Conservation (phyloP, 2,113 vertebrate species). For the Nannobrachium achirus region DNA sequence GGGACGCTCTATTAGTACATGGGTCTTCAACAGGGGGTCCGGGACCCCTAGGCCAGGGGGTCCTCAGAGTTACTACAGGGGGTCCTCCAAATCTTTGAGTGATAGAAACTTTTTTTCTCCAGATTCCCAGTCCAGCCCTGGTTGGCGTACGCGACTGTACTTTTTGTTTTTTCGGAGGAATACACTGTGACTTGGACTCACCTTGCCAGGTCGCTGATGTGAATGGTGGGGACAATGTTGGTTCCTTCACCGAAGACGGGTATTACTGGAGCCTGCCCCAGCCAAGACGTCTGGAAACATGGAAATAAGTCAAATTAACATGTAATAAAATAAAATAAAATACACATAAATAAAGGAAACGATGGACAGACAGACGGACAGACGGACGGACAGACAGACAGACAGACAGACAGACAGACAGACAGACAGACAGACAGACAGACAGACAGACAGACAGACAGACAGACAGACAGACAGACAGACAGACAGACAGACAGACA, state of each 20-base stretch:
- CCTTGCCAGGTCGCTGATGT: conserved; percentile 89
- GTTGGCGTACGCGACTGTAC: too few species aligned
- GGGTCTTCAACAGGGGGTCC: too few species aligned
- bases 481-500: neutral
- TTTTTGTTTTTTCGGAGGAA: neutral
- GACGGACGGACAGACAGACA: neutral
- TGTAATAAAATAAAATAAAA: neutral
- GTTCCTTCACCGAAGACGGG: conserved; percentile 87
- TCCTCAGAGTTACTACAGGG: too few species aligned
- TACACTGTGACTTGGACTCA: conserved; percentile 58
- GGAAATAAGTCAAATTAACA: neutral
- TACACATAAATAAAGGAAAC: too few species aligned
- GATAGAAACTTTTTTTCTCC: too few species aligned
- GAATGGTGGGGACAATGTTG: conserved; percentile 89
- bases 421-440: neutral
- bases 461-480: too few species aligned
- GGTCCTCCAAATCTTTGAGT: too few species aligned
- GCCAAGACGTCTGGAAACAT: conserved; percentile 82
- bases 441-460: neutral
- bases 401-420: too few species aligned
- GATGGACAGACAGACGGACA: neutral
- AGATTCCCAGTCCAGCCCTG: too few species aligned
- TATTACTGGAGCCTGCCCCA: conserved; percentile 77
- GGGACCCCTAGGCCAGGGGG: too few species aligned
- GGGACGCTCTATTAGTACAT: too few species aligned